phyloP scores from a whole-genome alignment of 2,797 vertebrate genomes.

The Galagoides demidoff region DNA sequence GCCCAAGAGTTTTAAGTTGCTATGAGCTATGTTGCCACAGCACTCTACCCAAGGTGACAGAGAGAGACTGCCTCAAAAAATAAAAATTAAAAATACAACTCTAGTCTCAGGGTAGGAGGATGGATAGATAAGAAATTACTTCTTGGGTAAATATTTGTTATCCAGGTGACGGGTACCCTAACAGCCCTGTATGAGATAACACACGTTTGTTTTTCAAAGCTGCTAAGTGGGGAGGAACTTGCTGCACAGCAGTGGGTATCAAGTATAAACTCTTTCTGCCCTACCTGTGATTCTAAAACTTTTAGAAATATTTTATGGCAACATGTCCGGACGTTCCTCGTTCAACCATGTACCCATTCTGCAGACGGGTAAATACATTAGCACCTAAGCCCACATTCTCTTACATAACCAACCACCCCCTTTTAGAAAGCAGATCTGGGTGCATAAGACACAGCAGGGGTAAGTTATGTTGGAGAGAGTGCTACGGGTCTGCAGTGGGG shows the following conservation, averaged over 20 bases:
- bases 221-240: neutral
- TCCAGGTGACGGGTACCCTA: neutral
- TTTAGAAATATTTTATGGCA: neutral
- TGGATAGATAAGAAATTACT: neutral
- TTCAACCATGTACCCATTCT: neutral
- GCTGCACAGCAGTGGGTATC: neutral
- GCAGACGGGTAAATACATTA: neutral
- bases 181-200: neutral
- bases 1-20: too few relatives aligned
- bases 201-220: neutral
- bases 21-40: too few relatives aligned
- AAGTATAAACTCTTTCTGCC: neutral
- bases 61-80: too few relatives aligned
- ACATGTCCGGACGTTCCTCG: neutral
- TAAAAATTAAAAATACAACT: neutral
- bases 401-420: neutral
- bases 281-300: neutral
- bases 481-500: neutral
- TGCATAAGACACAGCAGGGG: rapidly evolving
- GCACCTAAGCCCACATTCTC: neutral
- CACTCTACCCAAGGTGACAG: too few relatives aligned
- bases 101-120: neutral
- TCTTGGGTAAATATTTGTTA: neutral
- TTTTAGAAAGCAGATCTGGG: neutral
- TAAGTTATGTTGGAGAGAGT: neutral